Percentiles rank a stretch among this genome's conserved stretches.
Evolutionary conservation across 1,140 invertebrate species (phyloP).

Genomic region (Acromyrmex echinatior): DNA sequence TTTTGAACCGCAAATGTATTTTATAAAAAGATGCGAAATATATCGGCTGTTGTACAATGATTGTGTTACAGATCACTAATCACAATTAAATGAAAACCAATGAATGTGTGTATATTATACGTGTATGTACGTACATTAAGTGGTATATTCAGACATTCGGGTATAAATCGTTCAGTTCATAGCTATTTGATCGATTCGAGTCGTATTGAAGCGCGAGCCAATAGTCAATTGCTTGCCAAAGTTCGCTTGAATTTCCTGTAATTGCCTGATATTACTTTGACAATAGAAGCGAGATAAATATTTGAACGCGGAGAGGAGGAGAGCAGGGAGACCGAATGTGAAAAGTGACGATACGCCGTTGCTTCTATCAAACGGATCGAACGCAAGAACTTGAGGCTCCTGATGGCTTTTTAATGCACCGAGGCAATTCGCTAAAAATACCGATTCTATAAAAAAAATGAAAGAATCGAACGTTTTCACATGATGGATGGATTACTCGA

Average conservation of each 20-base stretch:
- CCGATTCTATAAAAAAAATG: conserved; percentile 28
- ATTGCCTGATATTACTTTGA: conserved; percentile 64
- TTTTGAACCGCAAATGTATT: not conserved
- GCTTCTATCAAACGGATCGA: conserved; percentile 41
- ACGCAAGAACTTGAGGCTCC: conserved; percentile 53
- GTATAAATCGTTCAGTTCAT: conserved; percentile 21
- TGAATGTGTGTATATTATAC: not conserved
- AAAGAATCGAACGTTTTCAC: conserved; percentile 2
- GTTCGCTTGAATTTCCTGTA: conserved; percentile 57
- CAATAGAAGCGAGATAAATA: conserved; percentile 61
- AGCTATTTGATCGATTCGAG: conserved; percentile 46
- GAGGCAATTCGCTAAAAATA: conserved; percentile 54
- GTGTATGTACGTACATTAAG: too few relatives aligned
- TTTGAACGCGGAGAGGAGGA: conserved; percentile 35
- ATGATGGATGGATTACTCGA: conserved; percentile 41
- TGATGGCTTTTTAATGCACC: conserved; percentile 59
- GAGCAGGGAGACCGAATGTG: conserved; percentile 11
- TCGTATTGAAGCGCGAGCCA: conserved; percentile 15
- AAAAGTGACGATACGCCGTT: conserved; percentile 40
- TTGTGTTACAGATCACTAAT: not conserved
- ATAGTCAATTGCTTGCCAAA: conserved; percentile 54
- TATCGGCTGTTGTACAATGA: not conserved
- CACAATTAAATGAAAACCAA: conserved; percentile 5
- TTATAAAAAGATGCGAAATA: not conserved
- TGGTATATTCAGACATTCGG: conserved; percentile 7